phyloP scores from a whole-genome alignment of 2,888 invertebrate species.

The Philaethria dido region DNA sequence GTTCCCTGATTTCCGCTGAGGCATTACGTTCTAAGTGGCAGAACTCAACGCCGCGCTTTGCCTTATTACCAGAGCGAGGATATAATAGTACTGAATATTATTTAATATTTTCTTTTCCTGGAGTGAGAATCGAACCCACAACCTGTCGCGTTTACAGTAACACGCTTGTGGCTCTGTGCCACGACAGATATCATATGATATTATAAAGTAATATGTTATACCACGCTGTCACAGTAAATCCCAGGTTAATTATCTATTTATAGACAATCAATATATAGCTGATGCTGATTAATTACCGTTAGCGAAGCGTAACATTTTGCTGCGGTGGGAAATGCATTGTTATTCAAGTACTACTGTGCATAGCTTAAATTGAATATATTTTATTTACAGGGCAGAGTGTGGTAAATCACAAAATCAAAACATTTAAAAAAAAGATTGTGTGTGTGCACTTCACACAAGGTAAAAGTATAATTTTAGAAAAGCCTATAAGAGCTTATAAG shows the following conservation, averaged over 20 bases:
- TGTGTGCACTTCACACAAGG: too few species aligned
- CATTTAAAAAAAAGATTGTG: too few species aligned
- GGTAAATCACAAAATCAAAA: too few species aligned
- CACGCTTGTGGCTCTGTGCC: neutral
- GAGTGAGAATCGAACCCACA: too few species aligned
- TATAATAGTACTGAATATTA: too few species aligned
- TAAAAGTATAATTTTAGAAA: too few species aligned
- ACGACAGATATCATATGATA: neutral
- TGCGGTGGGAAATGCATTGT: constrained; percentile 13
- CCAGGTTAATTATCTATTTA: constrained; percentile 1
- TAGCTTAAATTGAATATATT: neutral
- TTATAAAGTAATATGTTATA: neutral
- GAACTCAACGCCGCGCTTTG: too few species aligned
- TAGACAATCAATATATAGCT: constrained; percentile 12
- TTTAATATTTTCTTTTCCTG: too few species aligned
- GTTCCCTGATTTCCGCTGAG: neutral
- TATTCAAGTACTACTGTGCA: neutral
- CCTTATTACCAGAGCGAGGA: too few species aligned
- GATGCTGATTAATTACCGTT: neutral
- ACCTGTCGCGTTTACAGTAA: neutral
- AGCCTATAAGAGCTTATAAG: too few species aligned
- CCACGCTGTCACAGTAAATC: neutral
- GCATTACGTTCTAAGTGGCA: neutral
- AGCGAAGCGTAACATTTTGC: neutral
- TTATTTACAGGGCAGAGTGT: too few species aligned